phyloP scores from a whole-genome alignment of 1,140 invertebrate species.

The Scaptomyza montana region DNA sequence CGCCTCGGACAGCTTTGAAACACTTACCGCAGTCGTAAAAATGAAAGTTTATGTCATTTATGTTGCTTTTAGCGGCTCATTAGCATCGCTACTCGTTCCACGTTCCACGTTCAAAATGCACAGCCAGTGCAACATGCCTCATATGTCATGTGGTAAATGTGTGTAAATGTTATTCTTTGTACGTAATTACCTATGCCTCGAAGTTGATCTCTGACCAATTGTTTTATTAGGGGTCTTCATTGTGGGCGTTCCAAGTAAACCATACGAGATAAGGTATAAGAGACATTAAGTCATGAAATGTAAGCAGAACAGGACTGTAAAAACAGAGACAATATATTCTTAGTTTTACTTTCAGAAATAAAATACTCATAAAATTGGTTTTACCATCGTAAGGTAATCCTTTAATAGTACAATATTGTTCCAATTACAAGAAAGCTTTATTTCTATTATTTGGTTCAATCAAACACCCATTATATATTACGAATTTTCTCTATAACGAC shows the following conservation, averaged over 20 bases:
- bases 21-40: slow-evolving; percentile 70
- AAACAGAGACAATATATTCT: background rate
- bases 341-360: background rate
- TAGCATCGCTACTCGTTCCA: slow-evolving; percentile 61
- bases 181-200: slow-evolving; percentile 35
- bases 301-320: background rate
- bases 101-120: slow-evolving; percentile 25
- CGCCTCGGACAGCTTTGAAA: slow-evolving; percentile 52
- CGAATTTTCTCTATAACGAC: too few relatives aligned
- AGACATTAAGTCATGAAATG: slow-evolving; percentile 25
- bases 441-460: too few relatives aligned
- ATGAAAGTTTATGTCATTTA: slow-evolving; percentile 80
- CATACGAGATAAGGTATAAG: background rate
- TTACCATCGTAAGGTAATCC: background rate
- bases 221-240: slow-evolving; percentile 70
- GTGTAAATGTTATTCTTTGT: background rate
- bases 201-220: slow-evolving; percentile 44
- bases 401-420: background rate
- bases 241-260: slow-evolving; percentile 39
- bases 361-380: background rate
- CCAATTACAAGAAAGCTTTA: background rate
- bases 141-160: slow-evolving; percentile 21
- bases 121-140: slow-evolving; percentile 7
- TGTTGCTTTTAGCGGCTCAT: slow-evolving; percentile 81
- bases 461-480: too few relatives aligned